Base-by-base conservation (phyloP, 1,140 invertebrate genomes). In the Brachionus manjavacas region DNA sequence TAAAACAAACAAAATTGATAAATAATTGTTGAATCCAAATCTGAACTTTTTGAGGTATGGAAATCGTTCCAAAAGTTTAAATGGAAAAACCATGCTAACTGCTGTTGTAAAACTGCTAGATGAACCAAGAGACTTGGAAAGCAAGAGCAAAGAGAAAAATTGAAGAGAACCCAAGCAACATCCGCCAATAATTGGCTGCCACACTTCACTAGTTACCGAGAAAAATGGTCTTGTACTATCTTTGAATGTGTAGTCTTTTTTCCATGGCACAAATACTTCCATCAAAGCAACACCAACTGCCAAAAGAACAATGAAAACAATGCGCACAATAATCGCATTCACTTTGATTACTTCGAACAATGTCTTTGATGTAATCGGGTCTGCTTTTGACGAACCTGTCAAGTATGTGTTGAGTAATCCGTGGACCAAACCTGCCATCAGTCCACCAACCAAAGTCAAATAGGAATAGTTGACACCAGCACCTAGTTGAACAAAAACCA, bases 181-280 rank as follows among this genome's bases (percentile, higher is more conserved):
- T 16, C 78, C 78, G 20, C 25, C 49, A 60, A 80, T 60, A 16
- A 64, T 46, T 39, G 78, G 78, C 20, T 60, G 49, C 78, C 78
- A 80, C n/a, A 76, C 72, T 76, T 76, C 72, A 31, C 72, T 76
- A 2, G 72, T 76, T 3, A 76, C 16, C 4, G 41, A 46, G 52
- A 76, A 76, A 49, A 76, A 49, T 9, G 72, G 41, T 49, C 41
- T 20, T 1, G 16, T n/a, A 12, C 16, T 16, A 52, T 76, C 43
- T 76, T 23, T 76, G 46, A 76, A 49, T 25, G 41, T 4, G 28
- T 76, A 76, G 8, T 76, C 72, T 14, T 31, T 76, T 76, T 49
- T 76, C 72, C 72, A 76, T 25, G 72, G 72, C 23, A 76, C 72
- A 49, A 76, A 76, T 12, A 49, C 11, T 76, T 76, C 72, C 72